A percentile compares a stretch with the other conserved stretches of the same genome.
Conservation (phyloP, 2,888 invertebrate genomes). For the Bhutanitis thaidina region DNA sequence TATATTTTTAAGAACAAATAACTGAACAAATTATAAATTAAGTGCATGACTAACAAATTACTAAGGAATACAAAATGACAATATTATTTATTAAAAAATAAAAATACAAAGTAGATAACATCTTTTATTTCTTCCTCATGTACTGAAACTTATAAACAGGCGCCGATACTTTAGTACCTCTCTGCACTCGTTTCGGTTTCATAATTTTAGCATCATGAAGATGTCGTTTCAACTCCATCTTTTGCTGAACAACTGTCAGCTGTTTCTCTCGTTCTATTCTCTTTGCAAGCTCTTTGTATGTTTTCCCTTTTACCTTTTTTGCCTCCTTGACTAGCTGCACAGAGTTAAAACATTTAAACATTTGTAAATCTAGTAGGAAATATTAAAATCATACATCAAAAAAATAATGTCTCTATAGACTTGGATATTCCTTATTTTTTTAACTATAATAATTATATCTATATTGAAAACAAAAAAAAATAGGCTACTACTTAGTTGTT, state of each 20-base stretch:
- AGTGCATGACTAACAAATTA: constrained; percentile 18
- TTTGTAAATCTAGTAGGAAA: too few species aligned
- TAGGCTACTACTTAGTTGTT: too few species aligned
- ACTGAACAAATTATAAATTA: constrained; percentile 2
- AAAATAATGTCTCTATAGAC: too few species aligned
- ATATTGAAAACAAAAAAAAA: too few species aligned
- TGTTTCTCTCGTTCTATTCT: constrained; percentile 89
- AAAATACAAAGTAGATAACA: constrained; percentile 15
- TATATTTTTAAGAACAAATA: constrained; percentile 14
- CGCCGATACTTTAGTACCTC: constrained; percentile 83
- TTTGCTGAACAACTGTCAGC: constrained; percentile 86
- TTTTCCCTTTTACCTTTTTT: constrained; percentile 80
- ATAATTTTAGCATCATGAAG: constrained; percentile 82
- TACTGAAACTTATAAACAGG: constrained; percentile 90
- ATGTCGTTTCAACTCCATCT: constrained; percentile 86
- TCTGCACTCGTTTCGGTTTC: constrained; percentile 83
- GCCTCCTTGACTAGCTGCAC: constrained; percentile 65
- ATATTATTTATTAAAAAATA: constrained; percentile 35
- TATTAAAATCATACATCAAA: too few species aligned
- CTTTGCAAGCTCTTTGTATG: constrained; percentile 87
- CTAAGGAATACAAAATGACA: constrained; percentile 19
- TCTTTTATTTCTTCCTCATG: constrained; percentile 86
- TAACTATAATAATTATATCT: too few species aligned
- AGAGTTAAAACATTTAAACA: too few species aligned
- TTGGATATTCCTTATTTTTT: too few species aligned